phyloP scores from a whole-genome alignment of 2,888 invertebrate species.

The Melieria picta region DNA sequence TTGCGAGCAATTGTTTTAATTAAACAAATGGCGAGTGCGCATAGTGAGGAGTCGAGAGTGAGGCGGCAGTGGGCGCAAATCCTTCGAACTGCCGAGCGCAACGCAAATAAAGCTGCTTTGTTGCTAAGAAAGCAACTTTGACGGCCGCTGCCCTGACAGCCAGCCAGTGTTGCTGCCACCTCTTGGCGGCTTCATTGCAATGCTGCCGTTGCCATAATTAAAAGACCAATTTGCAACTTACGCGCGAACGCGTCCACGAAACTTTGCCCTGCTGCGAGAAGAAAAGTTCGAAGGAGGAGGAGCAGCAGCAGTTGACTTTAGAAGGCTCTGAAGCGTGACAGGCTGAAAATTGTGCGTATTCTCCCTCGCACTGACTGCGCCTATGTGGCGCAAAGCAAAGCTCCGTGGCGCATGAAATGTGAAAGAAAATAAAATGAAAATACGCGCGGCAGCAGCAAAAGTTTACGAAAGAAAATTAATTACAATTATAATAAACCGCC shows the following conservation, averaged over 20 bases:
- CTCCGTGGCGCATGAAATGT: slow-evolving; percentile 10
- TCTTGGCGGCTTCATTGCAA: not conserved
- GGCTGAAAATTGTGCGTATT: too few species aligned
- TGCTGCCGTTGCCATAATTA: slow-evolving; percentile 46
- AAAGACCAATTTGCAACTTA: slow-evolving; percentile 45
- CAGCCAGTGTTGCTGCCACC: not conserved
- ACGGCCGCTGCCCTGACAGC: not conserved
- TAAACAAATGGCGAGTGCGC: slow-evolving; percentile 51
- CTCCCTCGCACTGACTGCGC: too few species aligned
- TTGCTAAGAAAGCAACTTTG: not conserved
- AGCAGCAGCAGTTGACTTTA: slow-evolving; percentile 22
- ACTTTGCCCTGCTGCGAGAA: slow-evolving; percentile 18
- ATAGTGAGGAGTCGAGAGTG: slow-evolving; percentile 7
- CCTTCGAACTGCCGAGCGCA: not conserved
- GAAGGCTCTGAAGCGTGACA: too few species aligned
- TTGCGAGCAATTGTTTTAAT: slow-evolving; percentile 54
- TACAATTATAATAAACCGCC: slow-evolving; percentile 66
- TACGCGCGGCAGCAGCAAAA: slow-evolving; percentile 30
- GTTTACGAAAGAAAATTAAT: slow-evolving; percentile 54
- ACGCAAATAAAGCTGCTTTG: not conserved
- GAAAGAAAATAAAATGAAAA: slow-evolving; percentile 23
- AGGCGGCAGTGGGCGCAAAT: not conserved
- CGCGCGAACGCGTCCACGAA: slow-evolving; percentile 44
- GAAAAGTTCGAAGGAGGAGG: slow-evolving; percentile 20
- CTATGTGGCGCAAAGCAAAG: not conserved